Base-by-base conservation (phyloP, 2,888 invertebrate species). In the Drosophila diplacantha region DNA sequence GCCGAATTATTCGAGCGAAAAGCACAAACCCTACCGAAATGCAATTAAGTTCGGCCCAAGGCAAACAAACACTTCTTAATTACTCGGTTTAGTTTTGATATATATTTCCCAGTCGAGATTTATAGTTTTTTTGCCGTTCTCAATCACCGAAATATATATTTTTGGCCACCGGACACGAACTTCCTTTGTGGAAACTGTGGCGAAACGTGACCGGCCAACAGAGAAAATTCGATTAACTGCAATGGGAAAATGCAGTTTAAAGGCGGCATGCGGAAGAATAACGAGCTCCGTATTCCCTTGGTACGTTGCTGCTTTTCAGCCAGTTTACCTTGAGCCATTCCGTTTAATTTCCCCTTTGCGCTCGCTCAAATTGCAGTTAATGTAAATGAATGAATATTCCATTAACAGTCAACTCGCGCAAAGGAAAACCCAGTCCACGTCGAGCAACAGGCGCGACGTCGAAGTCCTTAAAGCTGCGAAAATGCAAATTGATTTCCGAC, bases 371-470 rank as follows among this genome's bases (percentile, higher is more conserved):
- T 71, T 62, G 64, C 77, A 65, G 60, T 54, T 59, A 74, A 65
- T 61, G 80, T 34, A 68, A 76, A 74, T 74, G 57, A 69, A 66
- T 69, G 66, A 66, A 66, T 66, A 47, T 66, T 60, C 37, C 52
- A 66, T 66, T 53, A 69, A 49, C 32, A 47, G 62, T 63, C 70
- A 60, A 70, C 61, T 39, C 55, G 61, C 43, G 39, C 41, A 37
- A 57, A 53, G 35, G 34, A n/a, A 56, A 59, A 24, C 41, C 3
- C 8, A 38, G 14, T 5, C 16, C 26, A 44, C 29, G 44, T 11
- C 2, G 43, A 41, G 52, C 63, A 65, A 58, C 47, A 55, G 39
- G 22, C 46, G 5, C 22, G 14, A 5, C 14, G 18, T 5, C 16
- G 38, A 2, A 18, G 24, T 43, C 52, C 51, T 61, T 18, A 51